Percentiles rank a stretch among this genome's conserved stretches.
Evolutionary conservation across 2,888 invertebrate genomes (phyloP).

Genomic region (Lithophane leautieri): DNA sequence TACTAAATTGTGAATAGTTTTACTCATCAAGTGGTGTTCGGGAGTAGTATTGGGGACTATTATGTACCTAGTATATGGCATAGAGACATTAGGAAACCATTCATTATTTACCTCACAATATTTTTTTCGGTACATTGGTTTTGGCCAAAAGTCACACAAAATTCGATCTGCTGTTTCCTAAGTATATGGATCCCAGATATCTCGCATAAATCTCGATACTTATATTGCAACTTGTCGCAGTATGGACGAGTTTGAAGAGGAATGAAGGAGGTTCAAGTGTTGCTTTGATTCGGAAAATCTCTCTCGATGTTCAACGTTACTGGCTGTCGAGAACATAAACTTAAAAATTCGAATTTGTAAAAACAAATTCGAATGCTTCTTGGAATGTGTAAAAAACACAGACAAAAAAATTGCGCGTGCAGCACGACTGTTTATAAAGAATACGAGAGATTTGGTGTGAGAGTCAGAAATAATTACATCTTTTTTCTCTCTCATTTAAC

Average conservation of each 20-base stretch:
- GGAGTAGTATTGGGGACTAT: neutral
- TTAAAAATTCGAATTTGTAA: neutral
- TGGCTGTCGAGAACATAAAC: neutral
- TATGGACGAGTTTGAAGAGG: neutral
- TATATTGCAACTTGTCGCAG: conserved; percentile 1
- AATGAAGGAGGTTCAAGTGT: conserved; percentile 16
- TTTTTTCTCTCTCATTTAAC: neutral
- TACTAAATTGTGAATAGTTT: conserved; percentile 24
- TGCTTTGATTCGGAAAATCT: conserved; percentile 23
- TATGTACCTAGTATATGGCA: neutral
- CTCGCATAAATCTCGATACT: neutral
- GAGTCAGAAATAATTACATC: too few species aligned
- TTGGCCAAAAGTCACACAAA: neutral
- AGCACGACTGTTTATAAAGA: too few species aligned
- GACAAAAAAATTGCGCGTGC: too few species aligned
- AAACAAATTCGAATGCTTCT: neutral
- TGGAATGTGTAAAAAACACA: neutral
- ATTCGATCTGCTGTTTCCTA: neutral
- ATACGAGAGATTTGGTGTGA: too few species aligned
- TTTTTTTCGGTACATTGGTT: neutral
- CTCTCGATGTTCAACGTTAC: neutral
- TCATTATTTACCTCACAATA: neutral
- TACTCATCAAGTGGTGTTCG: conserved; percentile 13
- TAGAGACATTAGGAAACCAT: neutral
- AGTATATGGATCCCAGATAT: neutral